phyloP scores from a whole-genome alignment of 2,797 vertebrate genomes.

The Aselliscus stoliczkanus region DNA sequence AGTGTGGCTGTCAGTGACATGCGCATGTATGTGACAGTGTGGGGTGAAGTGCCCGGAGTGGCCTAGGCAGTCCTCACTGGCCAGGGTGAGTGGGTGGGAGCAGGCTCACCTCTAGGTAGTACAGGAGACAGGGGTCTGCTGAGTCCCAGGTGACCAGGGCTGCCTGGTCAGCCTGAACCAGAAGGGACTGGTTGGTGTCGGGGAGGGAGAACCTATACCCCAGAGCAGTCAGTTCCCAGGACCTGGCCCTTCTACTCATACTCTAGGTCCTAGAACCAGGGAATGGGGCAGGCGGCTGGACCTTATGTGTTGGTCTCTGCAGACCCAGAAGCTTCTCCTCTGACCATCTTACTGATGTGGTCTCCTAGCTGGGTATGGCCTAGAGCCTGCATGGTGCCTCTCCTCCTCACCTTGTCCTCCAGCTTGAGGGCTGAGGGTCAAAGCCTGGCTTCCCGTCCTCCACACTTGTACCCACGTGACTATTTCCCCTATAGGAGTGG shows the following conservation, averaged over 20 bases:
- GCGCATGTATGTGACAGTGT: background rate
- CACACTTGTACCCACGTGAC: too few relatives aligned
- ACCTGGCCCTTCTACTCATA: background rate
- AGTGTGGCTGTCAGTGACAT: background rate
- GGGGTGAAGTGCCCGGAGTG: background rate
- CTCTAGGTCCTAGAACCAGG: background rate
- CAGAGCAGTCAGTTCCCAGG: background rate
- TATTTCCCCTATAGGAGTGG: background rate
- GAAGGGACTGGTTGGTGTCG: background rate
- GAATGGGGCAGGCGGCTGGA: background rate
- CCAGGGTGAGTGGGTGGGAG: background rate
- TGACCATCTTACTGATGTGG: background rate
- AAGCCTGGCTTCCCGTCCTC: too few relatives aligned
- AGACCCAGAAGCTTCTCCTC: background rate
- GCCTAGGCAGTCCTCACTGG: background rate
- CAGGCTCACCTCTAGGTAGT: background rate
- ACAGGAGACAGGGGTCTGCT: background rate
- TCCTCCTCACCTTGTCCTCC: background rate
- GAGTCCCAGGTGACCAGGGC: background rate
- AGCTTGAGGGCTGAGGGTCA: background rate
- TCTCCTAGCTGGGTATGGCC: background rate
- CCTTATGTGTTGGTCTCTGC: accelerated
- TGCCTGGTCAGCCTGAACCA: background rate
- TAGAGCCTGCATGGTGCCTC: background rate
- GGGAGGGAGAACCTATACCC: background rate